Conservation (phyloP, 2,113 vertebrate genomes). For the Chionodraco myersi region DNA sequence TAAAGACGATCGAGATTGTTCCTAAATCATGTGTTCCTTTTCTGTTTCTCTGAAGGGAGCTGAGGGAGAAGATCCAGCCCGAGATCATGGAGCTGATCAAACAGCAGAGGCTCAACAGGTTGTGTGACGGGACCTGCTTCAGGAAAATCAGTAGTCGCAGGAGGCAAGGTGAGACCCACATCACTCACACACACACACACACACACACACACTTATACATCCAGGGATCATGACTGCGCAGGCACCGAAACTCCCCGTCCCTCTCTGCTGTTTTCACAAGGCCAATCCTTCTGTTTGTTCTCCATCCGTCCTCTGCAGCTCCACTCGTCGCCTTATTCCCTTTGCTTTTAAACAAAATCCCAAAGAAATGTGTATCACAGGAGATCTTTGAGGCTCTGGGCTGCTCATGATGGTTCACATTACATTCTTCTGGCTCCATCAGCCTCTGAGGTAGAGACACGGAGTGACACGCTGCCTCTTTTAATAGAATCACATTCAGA, state of each 20-base stretch:
- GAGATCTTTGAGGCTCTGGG: constrained; percentile 47
- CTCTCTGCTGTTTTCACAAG: neutral
- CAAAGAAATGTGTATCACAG: constrained; percentile 25
- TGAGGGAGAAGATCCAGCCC: constrained; percentile 99
- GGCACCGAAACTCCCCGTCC: neutral
- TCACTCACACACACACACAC: neutral
- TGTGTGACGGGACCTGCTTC: constrained; percentile 98
- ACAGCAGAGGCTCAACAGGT: constrained; percentile 96
- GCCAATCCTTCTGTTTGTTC: constrained; percentile 6
- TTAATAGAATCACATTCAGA: neutral
- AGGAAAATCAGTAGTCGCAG: constrained; percentile 97
- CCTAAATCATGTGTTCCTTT: neutral
- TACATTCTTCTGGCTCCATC: constrained; percentile 16
- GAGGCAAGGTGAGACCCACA: constrained; percentile 89
- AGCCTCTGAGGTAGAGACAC: constrained; percentile 21
- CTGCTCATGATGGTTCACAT: constrained; percentile 22
- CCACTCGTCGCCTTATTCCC: constrained; percentile 12
- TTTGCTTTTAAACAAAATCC: constrained; percentile 29
- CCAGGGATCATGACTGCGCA: neutral
- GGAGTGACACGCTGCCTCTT: neutral
- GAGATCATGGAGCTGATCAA: constrained; percentile 99
- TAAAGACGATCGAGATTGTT: neutral
- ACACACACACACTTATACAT: neutral
- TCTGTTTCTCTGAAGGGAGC: constrained; percentile 86
- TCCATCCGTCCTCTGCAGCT: neutral